Percentiles rank a stretch among this genome's conserved stretches.
Conservation (phyloP, 2,888 invertebrate species). For the Cephus pulcher region DNA sequence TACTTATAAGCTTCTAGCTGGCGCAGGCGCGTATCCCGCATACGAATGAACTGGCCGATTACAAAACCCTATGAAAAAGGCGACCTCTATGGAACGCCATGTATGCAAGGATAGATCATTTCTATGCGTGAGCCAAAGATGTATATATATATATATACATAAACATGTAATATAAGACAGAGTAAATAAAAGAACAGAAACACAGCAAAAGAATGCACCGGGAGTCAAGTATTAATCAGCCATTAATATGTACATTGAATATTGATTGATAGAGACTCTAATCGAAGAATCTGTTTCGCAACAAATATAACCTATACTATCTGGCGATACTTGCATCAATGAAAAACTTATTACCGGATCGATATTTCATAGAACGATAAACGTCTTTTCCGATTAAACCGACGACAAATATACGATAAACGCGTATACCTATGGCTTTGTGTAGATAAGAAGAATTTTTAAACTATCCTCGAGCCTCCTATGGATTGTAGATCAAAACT, state of each 20-base stretch:
- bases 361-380: not conserved
- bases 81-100: slow-evolving; percentile 44
- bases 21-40: slow-evolving; percentile 46
- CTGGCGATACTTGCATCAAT: not conserved
- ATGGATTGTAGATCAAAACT: not conserved
- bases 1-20: slow-evolving; percentile 53
- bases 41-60: slow-evolving; percentile 51
- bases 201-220: not conserved
- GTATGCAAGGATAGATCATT: slow-evolving; percentile 39
- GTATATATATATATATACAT: not conserved
- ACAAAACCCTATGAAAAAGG: slow-evolving; percentile 52
- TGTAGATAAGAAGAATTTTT: not conserved
- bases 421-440: not conserved
- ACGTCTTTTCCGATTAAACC: not conserved
- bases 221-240: slow-evolving; percentile 37
- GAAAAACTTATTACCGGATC: not conserved
- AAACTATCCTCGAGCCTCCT: not conserved
- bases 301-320: not conserved
- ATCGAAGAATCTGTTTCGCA: slow-evolving; percentile 42
- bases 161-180: too few species aligned
- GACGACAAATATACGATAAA: not conserved
- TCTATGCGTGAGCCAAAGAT: slow-evolving; percentile 1
- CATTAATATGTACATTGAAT: slow-evolving; percentile 57
- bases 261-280: slow-evolving; percentile 43
- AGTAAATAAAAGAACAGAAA: not conserved